Evolutionary conservation across 2,888 invertebrate genomes (phyloP).

Genomic region (Melolontha melolontha): DNA sequence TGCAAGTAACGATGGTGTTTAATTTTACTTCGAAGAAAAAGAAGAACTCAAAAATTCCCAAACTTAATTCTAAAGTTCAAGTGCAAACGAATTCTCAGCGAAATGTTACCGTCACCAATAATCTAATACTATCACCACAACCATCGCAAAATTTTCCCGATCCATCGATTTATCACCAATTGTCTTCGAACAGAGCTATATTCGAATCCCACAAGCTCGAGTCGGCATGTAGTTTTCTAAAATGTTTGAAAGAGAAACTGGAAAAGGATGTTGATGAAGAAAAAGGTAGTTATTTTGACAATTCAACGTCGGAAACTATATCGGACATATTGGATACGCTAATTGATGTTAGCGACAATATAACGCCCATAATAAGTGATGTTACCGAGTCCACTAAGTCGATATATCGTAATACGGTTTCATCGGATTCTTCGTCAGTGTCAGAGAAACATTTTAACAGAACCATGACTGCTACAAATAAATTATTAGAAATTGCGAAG

Average conservation of each 20-base stretch:
- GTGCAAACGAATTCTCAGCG: background rate
- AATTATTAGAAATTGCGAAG: constrained; percentile 30
- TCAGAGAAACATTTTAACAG: constrained; percentile 33
- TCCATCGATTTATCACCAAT: background rate
- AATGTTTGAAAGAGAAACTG: constrained; percentile 34
- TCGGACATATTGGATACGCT: constrained; percentile 24
- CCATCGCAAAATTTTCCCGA: constrained; percentile 2
- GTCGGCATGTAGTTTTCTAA: constrained; percentile 37
- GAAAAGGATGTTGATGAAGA: constrained; percentile 24
- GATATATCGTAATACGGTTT: background rate
- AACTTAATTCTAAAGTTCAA: background rate
- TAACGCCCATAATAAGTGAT: constrained; percentile 33
- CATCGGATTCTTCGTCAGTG: constrained; percentile 22
- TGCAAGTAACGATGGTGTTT: constrained; percentile 25
- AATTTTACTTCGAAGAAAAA: constrained; percentile 26
- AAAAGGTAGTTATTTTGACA: background rate
- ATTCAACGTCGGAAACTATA: constrained; percentile 5
- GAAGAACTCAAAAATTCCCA: constrained; percentile 1
- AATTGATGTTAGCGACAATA: constrained; percentile 38
- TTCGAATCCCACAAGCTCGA: constrained; percentile 37
- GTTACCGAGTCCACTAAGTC: constrained; percentile 19
- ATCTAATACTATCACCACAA: background rate
- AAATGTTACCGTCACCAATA: background rate
- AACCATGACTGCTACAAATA: constrained; percentile 37
- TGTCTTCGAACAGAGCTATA: constrained; percentile 33